Evolutionary conservation across 2,797 vertebrate genomes (phyloP).

Genomic region (Diplodus puntazzo): DNA sequence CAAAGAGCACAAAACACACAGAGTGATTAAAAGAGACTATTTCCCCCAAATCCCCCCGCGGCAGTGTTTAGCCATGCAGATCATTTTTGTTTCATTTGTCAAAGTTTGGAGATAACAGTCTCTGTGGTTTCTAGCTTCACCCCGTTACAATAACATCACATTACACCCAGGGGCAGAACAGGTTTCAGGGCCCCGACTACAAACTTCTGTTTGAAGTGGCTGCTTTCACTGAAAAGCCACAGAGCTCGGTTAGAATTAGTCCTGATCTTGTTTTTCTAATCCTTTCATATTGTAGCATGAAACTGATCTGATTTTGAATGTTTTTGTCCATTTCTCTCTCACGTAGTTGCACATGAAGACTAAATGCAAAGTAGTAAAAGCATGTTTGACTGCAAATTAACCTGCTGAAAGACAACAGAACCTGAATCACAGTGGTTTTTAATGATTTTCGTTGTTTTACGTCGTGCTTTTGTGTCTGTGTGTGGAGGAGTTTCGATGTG

Average conservation of each 20-base stretch:
- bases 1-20: neutral
- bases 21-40: neutral
- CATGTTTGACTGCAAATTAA: neutral
- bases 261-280: neutral
- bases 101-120: neutral
- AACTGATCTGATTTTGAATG: neutral
- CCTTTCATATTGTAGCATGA: neutral
- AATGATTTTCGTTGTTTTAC: neutral
- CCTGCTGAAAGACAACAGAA: neutral
- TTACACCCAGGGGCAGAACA: neutral
- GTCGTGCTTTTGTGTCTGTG: neutral
- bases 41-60: neutral
- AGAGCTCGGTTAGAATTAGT: neutral
- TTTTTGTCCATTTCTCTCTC: neutral
- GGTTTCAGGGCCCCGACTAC: neutral
- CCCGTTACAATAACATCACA: neutral
- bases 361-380: neutral
- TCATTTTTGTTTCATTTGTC: neutral
- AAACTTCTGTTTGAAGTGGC: neutral
- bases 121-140: neutral
- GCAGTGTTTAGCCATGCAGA: neutral
- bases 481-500: neutral
- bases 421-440: neutral
- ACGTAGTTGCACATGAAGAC: neutral
- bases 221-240: neutral